Evolutionary conservation across 2,797 vertebrate genomes (phyloP).

Genomic region (Coregonus ussuriensis): DNA sequence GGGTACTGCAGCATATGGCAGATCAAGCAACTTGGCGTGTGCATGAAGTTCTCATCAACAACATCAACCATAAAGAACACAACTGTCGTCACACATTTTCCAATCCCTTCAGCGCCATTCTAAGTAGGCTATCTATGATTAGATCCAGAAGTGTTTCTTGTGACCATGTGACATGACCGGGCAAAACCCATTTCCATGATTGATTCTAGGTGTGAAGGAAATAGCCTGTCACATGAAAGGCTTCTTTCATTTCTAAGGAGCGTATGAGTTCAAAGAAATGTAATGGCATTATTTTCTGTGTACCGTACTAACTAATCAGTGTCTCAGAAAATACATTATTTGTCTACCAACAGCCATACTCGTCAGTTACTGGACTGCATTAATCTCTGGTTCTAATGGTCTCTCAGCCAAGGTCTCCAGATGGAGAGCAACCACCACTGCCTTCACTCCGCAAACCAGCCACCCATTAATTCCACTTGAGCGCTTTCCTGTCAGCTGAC

Average conservation of each 20-base stretch:
- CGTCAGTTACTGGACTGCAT: not conserved
- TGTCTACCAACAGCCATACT: not conserved
- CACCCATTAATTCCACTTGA: conserved; percentile 11
- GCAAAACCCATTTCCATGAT: not conserved
- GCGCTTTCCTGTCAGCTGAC: conserved; percentile 24
- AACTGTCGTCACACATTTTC: not conserved
- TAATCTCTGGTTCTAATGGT: not conserved
- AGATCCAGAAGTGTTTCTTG: not conserved
- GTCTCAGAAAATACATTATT: not conserved
- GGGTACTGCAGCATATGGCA: not conserved
- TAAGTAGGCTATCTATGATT: not conserved
- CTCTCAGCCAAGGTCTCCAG: not conserved
- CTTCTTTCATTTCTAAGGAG: too few species aligned
- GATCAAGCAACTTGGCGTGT: conserved; percentile 1
- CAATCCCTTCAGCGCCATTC: not conserved
- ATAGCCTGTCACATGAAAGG: not conserved
- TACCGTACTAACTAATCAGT: too few species aligned
- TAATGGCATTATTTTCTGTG: too few species aligned
- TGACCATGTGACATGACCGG: not conserved
- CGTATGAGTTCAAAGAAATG: too few species aligned
- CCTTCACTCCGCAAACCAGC: not conserved
- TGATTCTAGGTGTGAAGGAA: not conserved
- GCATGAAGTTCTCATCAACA: conserved; percentile 9
- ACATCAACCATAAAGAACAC: not conserved
- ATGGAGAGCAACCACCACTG: not conserved